Evolutionary conservation across 2,113 vertebrate genomes (phyloP).

Genomic region (Geothlypis trichas): DNA sequence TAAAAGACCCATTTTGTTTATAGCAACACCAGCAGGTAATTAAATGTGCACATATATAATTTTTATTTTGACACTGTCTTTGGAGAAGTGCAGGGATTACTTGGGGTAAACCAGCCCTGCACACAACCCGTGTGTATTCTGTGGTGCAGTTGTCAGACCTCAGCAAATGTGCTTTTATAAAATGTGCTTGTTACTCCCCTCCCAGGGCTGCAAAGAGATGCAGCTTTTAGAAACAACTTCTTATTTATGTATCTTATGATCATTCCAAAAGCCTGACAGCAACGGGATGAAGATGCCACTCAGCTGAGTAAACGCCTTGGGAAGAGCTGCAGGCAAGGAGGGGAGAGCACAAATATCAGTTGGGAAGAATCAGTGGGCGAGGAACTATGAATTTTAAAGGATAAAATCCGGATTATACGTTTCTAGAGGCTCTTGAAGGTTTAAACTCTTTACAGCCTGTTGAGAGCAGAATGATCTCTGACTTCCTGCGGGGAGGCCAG

Average conservation of each 20-base stretch:
- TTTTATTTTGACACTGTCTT: conserved; percentile 2
- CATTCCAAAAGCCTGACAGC: background rate
- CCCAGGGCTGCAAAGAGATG: background rate
- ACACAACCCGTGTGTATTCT: background rate
- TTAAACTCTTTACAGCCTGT: conserved; percentile 42
- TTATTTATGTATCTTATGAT: conserved; percentile 7
- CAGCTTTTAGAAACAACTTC: background rate
- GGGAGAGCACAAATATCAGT: background rate
- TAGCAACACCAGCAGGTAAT: background rate
- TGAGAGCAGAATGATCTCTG: conserved; percentile 35
- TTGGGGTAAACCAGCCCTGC: background rate
- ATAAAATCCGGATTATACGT: background rate
- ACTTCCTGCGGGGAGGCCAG: conserved; percentile 3
- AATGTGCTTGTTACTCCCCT: background rate
- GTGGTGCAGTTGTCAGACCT: background rate
- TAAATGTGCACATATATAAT: background rate
- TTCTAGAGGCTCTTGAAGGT: conserved; percentile 35
- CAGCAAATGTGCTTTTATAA: background rate
- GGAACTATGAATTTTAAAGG: background rate
- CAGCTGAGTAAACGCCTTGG: background rate
- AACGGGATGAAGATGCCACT: background rate
- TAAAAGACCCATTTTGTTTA: background rate
- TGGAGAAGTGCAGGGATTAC: background rate
- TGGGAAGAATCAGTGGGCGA: background rate
- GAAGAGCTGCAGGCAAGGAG: background rate